A percentile compares a stretch with the other conserved stretches of the same genome.
Evolutionary conservation across 2,888 invertebrate species (phyloP).

Genomic region (Noctua comes): DNA sequence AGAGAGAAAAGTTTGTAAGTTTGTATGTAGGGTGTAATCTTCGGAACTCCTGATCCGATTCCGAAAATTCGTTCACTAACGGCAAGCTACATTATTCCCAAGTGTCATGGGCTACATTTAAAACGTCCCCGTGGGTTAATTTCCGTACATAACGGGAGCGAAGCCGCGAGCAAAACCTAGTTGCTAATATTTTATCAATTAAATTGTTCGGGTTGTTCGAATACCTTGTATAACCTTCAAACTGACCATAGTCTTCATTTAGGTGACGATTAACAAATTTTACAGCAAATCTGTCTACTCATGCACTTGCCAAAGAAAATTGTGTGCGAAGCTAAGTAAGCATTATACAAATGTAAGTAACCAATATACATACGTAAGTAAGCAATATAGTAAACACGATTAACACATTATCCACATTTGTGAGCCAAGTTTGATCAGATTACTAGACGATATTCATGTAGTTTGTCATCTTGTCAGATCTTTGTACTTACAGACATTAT

Average conservation of each 20-base stretch:
- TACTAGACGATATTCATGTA: slow-evolving; percentile 22
- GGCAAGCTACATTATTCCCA: no score
- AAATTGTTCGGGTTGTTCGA: not conserved
- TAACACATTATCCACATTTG: slow-evolving; percentile 29
- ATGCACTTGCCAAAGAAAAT: slow-evolving; percentile 23
- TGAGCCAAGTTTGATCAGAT: slow-evolving; percentile 48
- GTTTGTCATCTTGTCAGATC: slow-evolving; percentile 25
- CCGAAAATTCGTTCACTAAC: no score
- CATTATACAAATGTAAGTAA: not conserved
- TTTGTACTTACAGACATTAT: slow-evolving; percentile 35
- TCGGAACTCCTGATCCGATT: no score
- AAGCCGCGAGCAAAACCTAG: no score
- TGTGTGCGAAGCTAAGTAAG: not conserved
- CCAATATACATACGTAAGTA: not conserved
- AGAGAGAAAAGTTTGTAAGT: no score
- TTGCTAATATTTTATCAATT: not conserved
- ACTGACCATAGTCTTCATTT: not conserved
- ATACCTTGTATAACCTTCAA: not conserved
- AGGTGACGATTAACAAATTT: not conserved
- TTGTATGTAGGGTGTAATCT: no score
- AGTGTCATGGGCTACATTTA: no score
- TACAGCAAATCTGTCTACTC: slow-evolving; percentile 17
- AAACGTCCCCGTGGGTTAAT: no score
- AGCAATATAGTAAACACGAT: slow-evolving; percentile 23
- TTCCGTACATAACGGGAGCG: no score